Base-by-base conservation (phyloP, 2,888 invertebrate genomes). In the Drosophila paracracens region DNA sequence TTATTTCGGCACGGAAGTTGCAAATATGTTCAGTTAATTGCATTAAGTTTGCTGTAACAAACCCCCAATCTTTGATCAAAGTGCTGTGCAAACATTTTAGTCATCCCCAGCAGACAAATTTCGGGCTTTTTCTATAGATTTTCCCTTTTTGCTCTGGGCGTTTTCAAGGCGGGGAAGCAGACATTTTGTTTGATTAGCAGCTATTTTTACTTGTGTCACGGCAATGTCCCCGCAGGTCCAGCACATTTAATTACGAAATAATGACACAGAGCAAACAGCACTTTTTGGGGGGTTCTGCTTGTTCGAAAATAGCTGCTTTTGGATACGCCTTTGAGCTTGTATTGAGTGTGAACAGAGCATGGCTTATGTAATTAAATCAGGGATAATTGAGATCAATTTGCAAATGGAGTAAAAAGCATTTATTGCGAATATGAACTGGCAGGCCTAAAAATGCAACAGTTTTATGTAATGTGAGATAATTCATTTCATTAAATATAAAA, bases 21-120 rank as follows among this genome's bases (percentile, higher is more conserved):
- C 81, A 79, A 91, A 90, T 91, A 91, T 90, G 91, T 83, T 85
- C 71, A 67, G 69, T 85, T 91, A 90, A 90, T 91, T 91, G 91
- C 85, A 90, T 90, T 89, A 89, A 77, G 68, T 75, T 81, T 81
- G 74, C 64, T 51, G 58, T 66, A 56, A 60, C 62, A 69, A 63
- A 56, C 73, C 81, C 73, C 70, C 65, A 64, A 54, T 71, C 48
- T 67, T 70, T 74, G 88, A 81, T 83, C 89, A 87, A 89, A 90
- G 85, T 80, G 78, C 89, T 83, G 83, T 65, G 79, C 89, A 83
- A 81, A 89, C 77, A 89, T 83, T 88, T 63, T 64, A 63, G 65
- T 31, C 54, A 80, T 63, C 71, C 76, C 74, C 65, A 62, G 25
- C 33, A 29, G 43, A 29, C 13, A 35, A 27, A 43, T 31, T 31